phyloP scores from a whole-genome alignment of 37 sponge, comb jelly and placozoan species.

The Sycon ciliatum region DNA sequence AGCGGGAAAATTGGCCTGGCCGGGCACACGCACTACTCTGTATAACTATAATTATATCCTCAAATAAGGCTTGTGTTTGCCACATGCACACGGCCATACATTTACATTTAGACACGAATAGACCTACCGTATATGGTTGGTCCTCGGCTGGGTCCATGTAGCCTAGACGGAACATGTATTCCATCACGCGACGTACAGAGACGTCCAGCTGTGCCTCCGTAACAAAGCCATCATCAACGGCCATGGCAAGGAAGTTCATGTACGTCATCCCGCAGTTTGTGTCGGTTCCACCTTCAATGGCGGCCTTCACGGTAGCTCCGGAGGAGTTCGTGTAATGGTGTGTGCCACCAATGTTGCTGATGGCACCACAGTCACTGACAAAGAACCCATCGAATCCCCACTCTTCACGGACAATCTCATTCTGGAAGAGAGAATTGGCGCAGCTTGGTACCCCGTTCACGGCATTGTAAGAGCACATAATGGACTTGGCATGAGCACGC shows the following conservation, averaged over 20 bases:
- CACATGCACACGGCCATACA: not conserved
- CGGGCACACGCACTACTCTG: no score
- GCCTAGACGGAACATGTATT: not conserved
- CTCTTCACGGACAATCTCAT: not conserved
- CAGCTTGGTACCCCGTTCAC: not conserved
- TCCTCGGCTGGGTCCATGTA: not conserved
- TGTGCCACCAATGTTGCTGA: not conserved
- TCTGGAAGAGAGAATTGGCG: not conserved
- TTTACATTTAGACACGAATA: not conserved
- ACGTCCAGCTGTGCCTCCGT: not conserved
- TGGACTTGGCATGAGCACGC: not conserved
- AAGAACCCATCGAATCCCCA: not conserved
- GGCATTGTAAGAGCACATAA: slow-evolving; percentile 17
- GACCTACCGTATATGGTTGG: not conserved
- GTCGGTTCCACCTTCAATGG: not conserved
- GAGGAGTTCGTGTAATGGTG: slow-evolving; percentile 5
- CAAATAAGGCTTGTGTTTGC: no score
- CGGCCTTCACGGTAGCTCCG: not conserved
- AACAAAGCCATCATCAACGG: not conserved
- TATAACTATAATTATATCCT: no score
- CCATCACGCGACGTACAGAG: not conserved
- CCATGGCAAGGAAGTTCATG: not conserved
- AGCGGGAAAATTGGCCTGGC: no score
- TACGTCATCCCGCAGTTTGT: not conserved
- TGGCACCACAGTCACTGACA: not conserved